Evolutionary conservation across 2,797 vertebrate species (phyloP).

Genomic region (Perodicticus potto): DNA sequence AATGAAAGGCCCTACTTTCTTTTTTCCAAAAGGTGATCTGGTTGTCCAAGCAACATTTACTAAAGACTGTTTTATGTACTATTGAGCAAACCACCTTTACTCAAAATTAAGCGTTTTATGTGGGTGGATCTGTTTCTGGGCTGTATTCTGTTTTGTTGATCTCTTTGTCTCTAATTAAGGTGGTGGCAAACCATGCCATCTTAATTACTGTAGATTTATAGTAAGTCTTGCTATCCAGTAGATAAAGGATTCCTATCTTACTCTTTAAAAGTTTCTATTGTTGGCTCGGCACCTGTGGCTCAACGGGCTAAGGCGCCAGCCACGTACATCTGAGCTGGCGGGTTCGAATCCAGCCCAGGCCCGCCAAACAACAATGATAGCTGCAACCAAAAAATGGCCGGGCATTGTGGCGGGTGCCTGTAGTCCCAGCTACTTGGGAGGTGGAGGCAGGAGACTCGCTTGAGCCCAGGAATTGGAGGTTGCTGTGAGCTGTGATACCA

Average conservation of each 20-base stretch:
- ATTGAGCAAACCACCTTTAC: background rate
- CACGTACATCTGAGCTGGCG: too few relatives aligned
- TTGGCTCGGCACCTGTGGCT: too few relatives aligned
- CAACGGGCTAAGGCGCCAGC: too few relatives aligned
- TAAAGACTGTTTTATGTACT: background rate
- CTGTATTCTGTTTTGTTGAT: slow-evolving; percentile 8
- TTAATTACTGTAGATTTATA: background rate
- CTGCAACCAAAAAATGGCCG: too few relatives aligned
- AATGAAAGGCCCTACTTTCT: background rate
- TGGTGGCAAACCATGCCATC: background rate
- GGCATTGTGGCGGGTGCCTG: too few relatives aligned
- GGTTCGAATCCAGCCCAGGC: too few relatives aligned
- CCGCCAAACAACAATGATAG: too few relatives aligned
- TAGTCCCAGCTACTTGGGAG: too few relatives aligned
- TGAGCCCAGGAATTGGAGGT: too few relatives aligned
- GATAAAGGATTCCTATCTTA: background rate
- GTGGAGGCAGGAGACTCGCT: too few relatives aligned
- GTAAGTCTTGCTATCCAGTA: background rate
- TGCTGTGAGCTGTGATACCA: too few relatives aligned
- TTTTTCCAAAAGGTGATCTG: background rate
- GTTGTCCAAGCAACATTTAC: background rate
- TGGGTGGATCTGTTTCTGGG: background rate
- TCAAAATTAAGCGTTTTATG: background rate
- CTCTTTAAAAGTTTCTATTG: slow-evolving; percentile 21
- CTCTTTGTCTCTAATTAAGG: background rate